These are phyloP conservation scores for Eilema depressum DNA, from an alignment of 2,888 invertebrate species.

Conservation along the genomic window DNA sequence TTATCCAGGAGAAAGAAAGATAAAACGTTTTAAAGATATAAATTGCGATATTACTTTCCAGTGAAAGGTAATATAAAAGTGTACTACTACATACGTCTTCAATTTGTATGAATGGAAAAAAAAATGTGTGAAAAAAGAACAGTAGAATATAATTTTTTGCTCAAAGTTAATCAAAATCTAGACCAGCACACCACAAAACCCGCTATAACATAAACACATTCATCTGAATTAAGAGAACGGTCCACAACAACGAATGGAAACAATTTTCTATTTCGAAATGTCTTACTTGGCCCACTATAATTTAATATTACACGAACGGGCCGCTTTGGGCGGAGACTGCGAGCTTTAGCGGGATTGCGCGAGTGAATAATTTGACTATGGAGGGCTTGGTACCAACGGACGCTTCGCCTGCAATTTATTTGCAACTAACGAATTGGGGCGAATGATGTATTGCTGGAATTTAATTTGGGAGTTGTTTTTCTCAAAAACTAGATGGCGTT, in stretches of 20 bases:
- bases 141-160: neutral
- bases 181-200: conserved; percentile 22
- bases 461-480: conserved; percentile 57
- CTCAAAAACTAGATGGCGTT: conserved; percentile 28
- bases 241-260: conserved; percentile 57
- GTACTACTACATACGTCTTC: neutral
- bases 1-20: neutral
- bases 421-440: conserved; percentile 68
- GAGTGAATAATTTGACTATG: conserved; percentile 85
- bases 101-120: neutral
- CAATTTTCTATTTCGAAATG: conserved; percentile 83
- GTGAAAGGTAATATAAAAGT: neutral
- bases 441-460: conserved; percentile 68
- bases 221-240: conserved; percentile 54
- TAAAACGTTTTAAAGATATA: neutral
- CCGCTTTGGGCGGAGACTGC: conserved; percentile 65
- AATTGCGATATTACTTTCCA: neutral
- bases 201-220: conserved; percentile 51
- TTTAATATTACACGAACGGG: conserved; percentile 83
- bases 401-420: conserved; percentile 75
- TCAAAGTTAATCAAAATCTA: conserved; percentile 14
- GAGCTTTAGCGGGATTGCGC: conserved; percentile 80
- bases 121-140: neutral
- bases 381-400: conserved; percentile 68
- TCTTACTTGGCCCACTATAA: conserved; percentile 80